Base-by-base conservation (phyloP, 1,140 invertebrate species). In the Hylaeus anthracinus region DNA sequence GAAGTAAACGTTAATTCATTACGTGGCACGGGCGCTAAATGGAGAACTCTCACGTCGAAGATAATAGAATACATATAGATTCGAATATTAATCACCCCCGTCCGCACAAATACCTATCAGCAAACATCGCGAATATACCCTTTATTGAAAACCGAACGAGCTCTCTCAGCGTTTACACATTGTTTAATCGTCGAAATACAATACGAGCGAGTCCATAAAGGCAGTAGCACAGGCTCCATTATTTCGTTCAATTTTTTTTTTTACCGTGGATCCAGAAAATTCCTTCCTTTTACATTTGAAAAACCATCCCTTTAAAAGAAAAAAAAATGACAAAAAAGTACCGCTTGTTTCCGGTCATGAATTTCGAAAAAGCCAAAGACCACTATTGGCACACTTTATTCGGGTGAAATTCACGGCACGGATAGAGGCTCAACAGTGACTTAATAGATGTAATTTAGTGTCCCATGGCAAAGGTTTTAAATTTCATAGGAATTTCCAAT, bases 11-110 rank as follows among this genome's bases (percentile, higher is more conserved):
- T 61, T 15, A 74, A 74, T 74, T 65, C 61, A 74, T 74, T 65
- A 74, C 45, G 9, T 61, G 12, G 26, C 63, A 12, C n/a, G 3
- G 39, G 10, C 6, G 48, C 41, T 53, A 48, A 76, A 76, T 69
- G 64, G 39, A 69, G 53, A 69, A 60, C 45, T 41, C 60, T 51
- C 55, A 41, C 51, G 41, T 70, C 43, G 43, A 41, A n/a, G 56
- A 70, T 77, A 70, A 77, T 77, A 70, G 74, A 67, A 48, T 76
- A 76, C 43, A 69, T 69, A 60, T 48, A 60, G 61, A 76, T 69
- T 6, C 14, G 65, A 70, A 77, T 77, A 77, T 70, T 77, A 77
- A 70, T 77, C 66, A 37, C 43, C 0, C 41, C 15, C 2, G 53
- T 69, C 26, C 41, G 60, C 26, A 37, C 64, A 60, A 53, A 67